A percentile compares a stretch with the other conserved stretches of the same genome.
phyloP scores from a whole-genome alignment of 1,140 invertebrate genomes.

The Camponotus floridanus region DNA sequence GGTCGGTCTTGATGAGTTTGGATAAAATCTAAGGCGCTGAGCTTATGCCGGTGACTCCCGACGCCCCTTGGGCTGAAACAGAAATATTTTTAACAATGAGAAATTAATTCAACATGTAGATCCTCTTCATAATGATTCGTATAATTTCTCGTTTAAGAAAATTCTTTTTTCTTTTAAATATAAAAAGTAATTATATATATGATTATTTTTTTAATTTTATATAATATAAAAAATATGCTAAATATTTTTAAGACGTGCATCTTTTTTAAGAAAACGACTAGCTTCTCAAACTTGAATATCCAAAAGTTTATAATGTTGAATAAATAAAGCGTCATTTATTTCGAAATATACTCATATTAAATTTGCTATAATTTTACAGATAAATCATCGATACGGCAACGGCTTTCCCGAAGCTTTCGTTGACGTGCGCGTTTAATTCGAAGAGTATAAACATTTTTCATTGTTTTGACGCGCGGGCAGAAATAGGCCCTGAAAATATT shows the following conservation, averaged over 20 bases:
- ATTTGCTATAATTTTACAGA: conserved; percentile 10
- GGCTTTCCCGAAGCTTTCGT: not conserved
- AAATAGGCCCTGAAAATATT: conserved; percentile 10
- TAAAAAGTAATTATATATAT: not conserved
- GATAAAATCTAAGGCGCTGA: not conserved
- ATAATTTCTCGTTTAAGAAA: not conserved
- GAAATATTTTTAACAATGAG: conserved; percentile 6
- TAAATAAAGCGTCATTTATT: not conserved
- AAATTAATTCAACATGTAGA: conserved; percentile 5
- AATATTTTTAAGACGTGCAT: not conserved
- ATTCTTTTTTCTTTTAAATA: not conserved
- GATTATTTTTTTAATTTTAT: not conserved
- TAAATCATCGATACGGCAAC: not conserved
- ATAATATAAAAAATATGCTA: not conserved
- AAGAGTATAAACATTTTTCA: not conserved
- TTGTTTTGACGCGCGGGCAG: not conserved
- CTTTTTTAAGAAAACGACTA: not conserved
- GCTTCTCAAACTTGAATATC: not conserved
- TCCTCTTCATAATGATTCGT: not conserved
- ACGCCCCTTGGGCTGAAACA: conserved; percentile 36
- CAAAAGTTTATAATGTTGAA: not conserved
- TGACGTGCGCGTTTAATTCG: not conserved
- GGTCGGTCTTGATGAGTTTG: not conserved
- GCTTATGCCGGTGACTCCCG: conserved; percentile 5
- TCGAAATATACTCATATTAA: not conserved